These are phyloP conservation scores for Pyrrhosoma nymphula DNA, from an alignment of 2,888 invertebrate species.

Conservation along the genomic window DNA sequence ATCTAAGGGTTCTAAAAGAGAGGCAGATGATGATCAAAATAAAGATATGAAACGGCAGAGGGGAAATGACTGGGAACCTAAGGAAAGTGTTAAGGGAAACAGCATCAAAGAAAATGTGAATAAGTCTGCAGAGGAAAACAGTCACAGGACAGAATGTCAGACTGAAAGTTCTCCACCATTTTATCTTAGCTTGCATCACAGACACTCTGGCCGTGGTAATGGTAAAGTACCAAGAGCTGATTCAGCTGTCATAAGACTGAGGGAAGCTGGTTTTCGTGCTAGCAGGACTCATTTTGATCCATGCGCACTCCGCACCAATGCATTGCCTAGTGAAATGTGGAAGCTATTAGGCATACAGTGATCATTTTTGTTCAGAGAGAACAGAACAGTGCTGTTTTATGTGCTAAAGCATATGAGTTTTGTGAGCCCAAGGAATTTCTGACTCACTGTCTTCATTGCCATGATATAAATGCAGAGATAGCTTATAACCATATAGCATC, in stretches of 20 bases:
- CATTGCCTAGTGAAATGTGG: conserved; percentile 71
- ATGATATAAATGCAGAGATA: no score
- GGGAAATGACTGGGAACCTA: not conserved
- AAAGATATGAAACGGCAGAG: not conserved
- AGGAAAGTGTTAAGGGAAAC: not conserved
- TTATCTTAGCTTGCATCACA: conserved; percentile 74
- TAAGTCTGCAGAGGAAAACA: not conserved
- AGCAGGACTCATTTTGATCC: conserved; percentile 75
- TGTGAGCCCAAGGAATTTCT: no score
- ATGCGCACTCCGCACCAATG: conserved; percentile 74
- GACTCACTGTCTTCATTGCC: no score
- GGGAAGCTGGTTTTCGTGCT: conserved; percentile 73
- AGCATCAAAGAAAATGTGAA: not conserved
- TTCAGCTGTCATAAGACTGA: conserved; percentile 73
- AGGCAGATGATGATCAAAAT: conserved; percentile 8
- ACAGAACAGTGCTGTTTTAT: no score
- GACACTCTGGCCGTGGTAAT: conserved; percentile 71
- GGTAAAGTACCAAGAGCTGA: conserved; percentile 73
- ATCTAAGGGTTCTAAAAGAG: conserved; percentile 47
- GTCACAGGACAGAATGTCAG: not conserved
- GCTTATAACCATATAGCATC: no score
- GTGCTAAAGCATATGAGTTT: no score
- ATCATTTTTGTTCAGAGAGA: not conserved
- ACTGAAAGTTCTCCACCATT: conserved; percentile 72
- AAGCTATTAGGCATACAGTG: conserved; percentile 40